Percentiles rank a stretch among this genome's conserved stretches.
Evolutionary conservation across 2,888 invertebrate genomes (phyloP).

Genomic region (Nycteola revayana): DNA sequence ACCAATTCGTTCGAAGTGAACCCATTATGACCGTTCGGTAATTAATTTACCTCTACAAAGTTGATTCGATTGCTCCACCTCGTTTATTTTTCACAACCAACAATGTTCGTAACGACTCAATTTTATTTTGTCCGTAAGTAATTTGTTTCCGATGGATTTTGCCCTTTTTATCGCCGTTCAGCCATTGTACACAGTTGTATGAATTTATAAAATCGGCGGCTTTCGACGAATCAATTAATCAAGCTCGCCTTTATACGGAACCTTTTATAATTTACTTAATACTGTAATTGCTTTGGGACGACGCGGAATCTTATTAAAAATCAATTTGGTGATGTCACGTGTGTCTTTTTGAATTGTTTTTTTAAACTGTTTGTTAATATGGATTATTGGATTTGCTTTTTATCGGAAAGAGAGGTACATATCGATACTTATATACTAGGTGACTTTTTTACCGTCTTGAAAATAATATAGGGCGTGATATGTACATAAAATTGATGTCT

Average conservation of each 20-base stretch:
- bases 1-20: too few relatives aligned
- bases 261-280: constrained; percentile 45
- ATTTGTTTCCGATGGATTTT: constrained; percentile 59
- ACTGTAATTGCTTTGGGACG: constrained; percentile 37
- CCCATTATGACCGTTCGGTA: constrained; percentile 14
- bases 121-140: constrained; percentile 48
- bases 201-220: constrained; percentile 24
- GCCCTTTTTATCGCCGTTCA: constrained; percentile 36
- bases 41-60: constrained; percentile 53
- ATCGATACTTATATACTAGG: too few relatives aligned
- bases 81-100: constrained; percentile 43
- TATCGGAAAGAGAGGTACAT: too few relatives aligned
- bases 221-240: constrained; percentile 38
- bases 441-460: too few relatives aligned
- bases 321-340: constrained; percentile 19
- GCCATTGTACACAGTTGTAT: constrained; percentile 16
- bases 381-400: too few relatives aligned
- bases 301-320: constrained; percentile 30
- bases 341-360: too few relatives aligned
- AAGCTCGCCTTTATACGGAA: constrained; percentile 33
- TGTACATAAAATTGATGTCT: too few relatives aligned
- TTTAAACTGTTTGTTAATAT: too few relatives aligned
- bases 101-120: constrained; percentile 57
- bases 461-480: too few relatives aligned
- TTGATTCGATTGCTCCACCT: constrained; percentile 48